A percentile compares a stretch with the other conserved stretches of the same genome.
Conservation (phyloP, 2,113 vertebrate genomes). For the Heterotis niloticus region DNA sequence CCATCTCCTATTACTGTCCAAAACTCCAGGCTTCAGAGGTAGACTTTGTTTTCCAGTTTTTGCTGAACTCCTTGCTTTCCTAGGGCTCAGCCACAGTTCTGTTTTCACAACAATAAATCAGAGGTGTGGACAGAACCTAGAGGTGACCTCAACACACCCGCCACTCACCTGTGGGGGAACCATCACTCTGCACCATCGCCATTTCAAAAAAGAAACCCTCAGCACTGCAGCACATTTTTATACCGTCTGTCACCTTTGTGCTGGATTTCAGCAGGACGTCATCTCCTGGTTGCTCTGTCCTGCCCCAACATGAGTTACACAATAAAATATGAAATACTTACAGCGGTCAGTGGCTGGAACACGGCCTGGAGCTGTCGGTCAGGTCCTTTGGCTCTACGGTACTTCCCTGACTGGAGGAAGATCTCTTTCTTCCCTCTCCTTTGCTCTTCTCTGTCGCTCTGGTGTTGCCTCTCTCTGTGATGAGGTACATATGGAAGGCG, state of each 20-base stretch:
- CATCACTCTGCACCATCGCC: not conserved
- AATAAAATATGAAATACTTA: slow-evolving; percentile 43
- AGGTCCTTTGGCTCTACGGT: not conserved
- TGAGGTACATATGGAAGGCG: slow-evolving; percentile 39
- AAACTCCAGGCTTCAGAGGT: not conserved
- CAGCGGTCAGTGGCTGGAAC: slow-evolving; percentile 13
- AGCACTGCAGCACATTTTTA: not conserved
- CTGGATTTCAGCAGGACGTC: slow-evolving; percentile 29
- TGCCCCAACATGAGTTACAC: slow-evolving; percentile 29
- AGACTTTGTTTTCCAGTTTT: not conserved
- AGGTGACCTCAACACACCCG: too few relatives aligned
- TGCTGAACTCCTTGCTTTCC: not conserved
- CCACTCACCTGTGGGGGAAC: slow-evolving; percentile 33
- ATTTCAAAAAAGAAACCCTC: not conserved
- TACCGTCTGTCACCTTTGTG: slow-evolving; percentile 30
- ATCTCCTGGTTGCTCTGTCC: not conserved
- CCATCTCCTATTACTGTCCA: not conserved
- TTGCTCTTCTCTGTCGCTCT: slow-evolving; percentile 11
- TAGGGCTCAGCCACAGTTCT: too few relatives aligned
- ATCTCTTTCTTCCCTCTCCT: slow-evolving; percentile 23
- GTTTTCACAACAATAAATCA: too few relatives aligned
- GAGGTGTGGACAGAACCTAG: too few relatives aligned
- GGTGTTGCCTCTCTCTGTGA: slow-evolving; percentile 19
- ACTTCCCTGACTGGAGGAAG: slow-evolving; percentile 22
- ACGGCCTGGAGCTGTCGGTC: not conserved